Conservation (phyloP, 2,113 vertebrate genomes). For the Nothobranchius furzeri region DNA sequence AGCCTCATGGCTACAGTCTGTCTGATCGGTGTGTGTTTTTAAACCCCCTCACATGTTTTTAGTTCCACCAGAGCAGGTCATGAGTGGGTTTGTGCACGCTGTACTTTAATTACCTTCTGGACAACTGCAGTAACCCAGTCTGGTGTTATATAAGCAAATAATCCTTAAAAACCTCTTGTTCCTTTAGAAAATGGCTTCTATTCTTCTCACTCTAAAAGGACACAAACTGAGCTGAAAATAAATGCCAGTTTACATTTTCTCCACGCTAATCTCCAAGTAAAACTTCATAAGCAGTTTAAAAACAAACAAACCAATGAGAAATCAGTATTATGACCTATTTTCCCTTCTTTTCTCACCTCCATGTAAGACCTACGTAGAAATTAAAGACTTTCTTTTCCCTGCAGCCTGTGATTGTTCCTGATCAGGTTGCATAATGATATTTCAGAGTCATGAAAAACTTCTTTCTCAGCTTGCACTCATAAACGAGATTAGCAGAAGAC, state of each 20-base stretch:
- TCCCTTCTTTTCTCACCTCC: constrained; percentile 11
- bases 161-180: constrained; percentile 64
- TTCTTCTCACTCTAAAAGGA: constrained; percentile 57
- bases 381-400: constrained; percentile 26
- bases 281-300: constrained; percentile 38
- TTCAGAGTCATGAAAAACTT: constrained; percentile 31
- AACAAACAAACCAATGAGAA: constrained; percentile 40
- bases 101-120: constrained; percentile 4
- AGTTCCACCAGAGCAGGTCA: constrained; percentile 6
- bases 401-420: constrained; percentile 11
- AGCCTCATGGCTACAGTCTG: background rate
- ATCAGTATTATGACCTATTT: constrained; percentile 51
- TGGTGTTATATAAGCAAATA: constrained; percentile 57
- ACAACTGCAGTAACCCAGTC: constrained; percentile 29
- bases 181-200: constrained; percentile 30
- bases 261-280: constrained; percentile 24
- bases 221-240: constrained; percentile 38
- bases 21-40: constrained; percentile 11
- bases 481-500: constrained; percentile 50
- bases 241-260: constrained; percentile 37
- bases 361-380: constrained; percentile 8
- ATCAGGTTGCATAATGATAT: constrained; percentile 60
- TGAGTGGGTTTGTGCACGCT: constrained; percentile 19
- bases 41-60: constrained; percentile 36
- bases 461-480: constrained; percentile 23